Evolutionary conservation across 2,888 invertebrate genomes (phyloP).

Genomic region (Atherix ibis): DNA sequence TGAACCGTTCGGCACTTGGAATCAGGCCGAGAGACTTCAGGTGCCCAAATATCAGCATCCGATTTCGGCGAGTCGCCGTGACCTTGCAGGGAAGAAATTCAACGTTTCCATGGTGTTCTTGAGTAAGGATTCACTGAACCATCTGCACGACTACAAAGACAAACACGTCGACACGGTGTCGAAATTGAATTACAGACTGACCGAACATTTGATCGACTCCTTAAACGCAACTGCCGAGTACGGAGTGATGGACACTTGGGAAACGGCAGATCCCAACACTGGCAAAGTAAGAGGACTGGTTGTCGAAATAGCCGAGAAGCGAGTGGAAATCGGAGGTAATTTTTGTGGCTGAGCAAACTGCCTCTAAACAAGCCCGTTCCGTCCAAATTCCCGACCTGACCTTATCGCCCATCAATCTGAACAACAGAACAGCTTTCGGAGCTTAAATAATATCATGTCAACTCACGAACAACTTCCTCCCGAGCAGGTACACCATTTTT

Average conservation of each 20-base stretch:
- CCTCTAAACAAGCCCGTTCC: too few species aligned
- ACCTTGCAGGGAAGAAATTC: too few species aligned
- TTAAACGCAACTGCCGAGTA: slow-evolving; percentile 39
- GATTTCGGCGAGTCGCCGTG: too few species aligned
- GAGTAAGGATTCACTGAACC: slow-evolving; percentile 28
- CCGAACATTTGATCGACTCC: slow-evolving; percentile 39
- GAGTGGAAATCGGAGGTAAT: slow-evolving; percentile 39
- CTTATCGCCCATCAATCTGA: too few species aligned
- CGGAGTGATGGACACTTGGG: slow-evolving; percentile 41
- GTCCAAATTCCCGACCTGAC: too few species aligned
- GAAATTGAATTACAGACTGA: slow-evolving; percentile 43
- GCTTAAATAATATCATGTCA: too few species aligned
- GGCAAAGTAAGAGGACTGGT: slow-evolving; percentile 47
- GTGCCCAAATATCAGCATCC: too few species aligned
- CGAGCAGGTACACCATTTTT: slow-evolving; percentile 33
- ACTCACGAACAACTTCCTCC: too few species aligned
- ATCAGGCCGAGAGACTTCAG: too few species aligned
- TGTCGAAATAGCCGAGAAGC: slow-evolving; percentile 38
- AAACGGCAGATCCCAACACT: slow-evolving; percentile 37
- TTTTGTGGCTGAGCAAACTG: too few species aligned
- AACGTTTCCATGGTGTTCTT: too few species aligned
- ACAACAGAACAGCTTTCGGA: background rate
- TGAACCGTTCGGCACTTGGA: too few species aligned
- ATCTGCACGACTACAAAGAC: slow-evolving; percentile 32
- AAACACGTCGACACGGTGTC: slow-evolving; percentile 42